phyloP scores from a whole-genome alignment of 2,797 vertebrate genomes.

The Coranthus polyacanthus region DNA sequence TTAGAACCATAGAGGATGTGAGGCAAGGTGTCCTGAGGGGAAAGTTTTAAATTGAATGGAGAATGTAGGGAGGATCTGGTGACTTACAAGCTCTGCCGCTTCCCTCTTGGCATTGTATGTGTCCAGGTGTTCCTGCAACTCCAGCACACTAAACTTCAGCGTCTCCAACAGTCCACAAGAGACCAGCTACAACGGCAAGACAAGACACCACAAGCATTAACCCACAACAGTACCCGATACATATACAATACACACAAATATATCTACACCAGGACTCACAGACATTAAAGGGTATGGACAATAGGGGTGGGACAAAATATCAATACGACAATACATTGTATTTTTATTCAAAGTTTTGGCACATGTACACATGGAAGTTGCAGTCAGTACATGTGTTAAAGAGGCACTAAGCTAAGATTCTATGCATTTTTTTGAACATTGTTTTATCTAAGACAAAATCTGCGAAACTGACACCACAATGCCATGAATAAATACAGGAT shows the following conservation, averaged over 20 bases:
- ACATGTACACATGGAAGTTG: too few relatives aligned
- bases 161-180: conserved; percentile 96
- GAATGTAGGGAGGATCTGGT: not conserved
- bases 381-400: too few relatives aligned
- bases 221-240: conserved; percentile 27
- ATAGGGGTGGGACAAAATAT: too few relatives aligned
- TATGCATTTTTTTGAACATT: too few relatives aligned
- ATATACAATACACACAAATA: conserved; percentile 32
- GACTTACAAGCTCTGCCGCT: conserved; percentile 93
- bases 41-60: conserved; percentile 16
- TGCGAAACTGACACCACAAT: too few relatives aligned
- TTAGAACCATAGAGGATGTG: conserved; percentile 10
- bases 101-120: conserved; percentile 96
- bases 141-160: conserved; percentile 97
- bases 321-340: too few relatives aligned
- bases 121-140: conserved; percentile 98
- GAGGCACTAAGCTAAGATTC: too few relatives aligned
- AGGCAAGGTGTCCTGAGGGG: not conserved
- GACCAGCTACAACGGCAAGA: conserved; percentile 87
- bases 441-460: too few relatives aligned
- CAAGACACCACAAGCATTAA: conserved; percentile 60
- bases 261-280: conserved; percentile 32
- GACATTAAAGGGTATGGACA: not conserved
- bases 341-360: too few relatives aligned
- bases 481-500: too few relatives aligned